Evolutionary conservation across 2,888 invertebrate species (phyloP), one percentile per base, ranked within the genome.

Genomic region (Stenotaenia linearis): DNA sequence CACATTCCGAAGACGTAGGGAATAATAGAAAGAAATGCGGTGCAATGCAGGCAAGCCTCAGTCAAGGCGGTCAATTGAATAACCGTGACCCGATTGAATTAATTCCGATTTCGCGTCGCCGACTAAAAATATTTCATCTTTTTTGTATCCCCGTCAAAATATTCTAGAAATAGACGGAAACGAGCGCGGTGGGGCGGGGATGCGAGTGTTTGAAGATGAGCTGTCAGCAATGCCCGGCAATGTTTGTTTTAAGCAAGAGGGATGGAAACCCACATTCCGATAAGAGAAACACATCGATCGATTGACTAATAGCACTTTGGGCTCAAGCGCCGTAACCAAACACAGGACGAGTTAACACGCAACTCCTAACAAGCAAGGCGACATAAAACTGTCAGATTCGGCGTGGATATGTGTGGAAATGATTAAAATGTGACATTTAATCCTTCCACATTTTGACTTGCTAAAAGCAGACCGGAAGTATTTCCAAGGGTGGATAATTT

Each of bases 401-500:
- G 56, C 23, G 21, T 0, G 10, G 1, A n/a, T n/a, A n/a, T n/a
- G n/a, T n/a, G n/a, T n/a, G n/a, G 56, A 4, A 56, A 23, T n/a
- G 9, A 21, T 56, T 7, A 50, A 50, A 50, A n/a, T 50, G 23
- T 21, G 56, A 21, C 21, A 56, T 56, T 56, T 56, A 56, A 56
- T 69, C 25, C 9, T 10, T 25, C 9, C 7, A 9, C 28, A 6
- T 28, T 45, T 69, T 69, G 10, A 1, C 69, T 28, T 25, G 10
- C 69, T 69, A 69, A 69, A 69, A 12, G 12, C 9, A 28, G 25
- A 69, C 69, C 23, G 69, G 69, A 69, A 69, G 28, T 69, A 69
- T 25, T 69, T 69, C n/a, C n/a, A 69, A 69, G 69, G 69, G 69
- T 69, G 69, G 69, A 69, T 69, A 69, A 69, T 69, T 69, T 69